A percentile compares a stretch with the other conserved stretches of the same genome.
phyloP scores from a whole-genome alignment of 2,113 vertebrate genomes.

The Paramormyrops kingsleyae region DNA sequence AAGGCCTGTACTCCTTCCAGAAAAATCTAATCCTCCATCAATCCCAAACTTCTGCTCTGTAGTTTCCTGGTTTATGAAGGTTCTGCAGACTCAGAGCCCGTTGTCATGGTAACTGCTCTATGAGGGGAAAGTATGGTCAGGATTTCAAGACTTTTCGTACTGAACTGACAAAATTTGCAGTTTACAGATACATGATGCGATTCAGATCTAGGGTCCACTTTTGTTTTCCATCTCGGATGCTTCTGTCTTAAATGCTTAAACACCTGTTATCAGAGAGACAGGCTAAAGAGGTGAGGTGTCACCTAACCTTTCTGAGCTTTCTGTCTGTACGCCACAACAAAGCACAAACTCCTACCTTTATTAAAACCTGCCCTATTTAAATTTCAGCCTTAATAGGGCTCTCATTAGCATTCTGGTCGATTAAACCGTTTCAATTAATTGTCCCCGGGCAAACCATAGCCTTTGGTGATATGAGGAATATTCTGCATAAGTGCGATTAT shows the following conservation, averaged over 20 bases:
- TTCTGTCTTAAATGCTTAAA: not conserved
- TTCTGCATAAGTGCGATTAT: slow-evolving; percentile 1
- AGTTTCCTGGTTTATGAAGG: not conserved
- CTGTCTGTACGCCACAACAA: too few relatives aligned
- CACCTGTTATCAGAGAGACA: not conserved
- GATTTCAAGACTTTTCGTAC: not conserved
- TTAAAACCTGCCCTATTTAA: slow-evolving; percentile 9
- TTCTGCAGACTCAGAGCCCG: not conserved
- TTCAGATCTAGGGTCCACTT: not conserved
- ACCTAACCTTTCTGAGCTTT: not conserved
- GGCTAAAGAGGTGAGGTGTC: not conserved
- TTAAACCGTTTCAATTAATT: not conserved
- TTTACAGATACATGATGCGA: too few relatives aligned
- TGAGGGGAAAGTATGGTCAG: not conserved
- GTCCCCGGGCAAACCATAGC: not conserved
- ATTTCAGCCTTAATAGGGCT: not conserved
- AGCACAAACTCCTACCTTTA: not conserved
- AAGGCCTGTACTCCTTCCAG: not conserved
- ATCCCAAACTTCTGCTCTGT: not conserved
- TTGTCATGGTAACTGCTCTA: not conserved
- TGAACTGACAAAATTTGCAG: not conserved
- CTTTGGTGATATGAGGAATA: slow-evolving; percentile 9
- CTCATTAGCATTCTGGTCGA: slow-evolving; percentile 1
- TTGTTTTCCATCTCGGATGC: not conserved
- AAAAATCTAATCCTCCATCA: not conserved